These are phyloP conservation scores for Atrina japonica DNA, from an alignment of 2,888 invertebrate species.

Conservation along the genomic window DNA sequence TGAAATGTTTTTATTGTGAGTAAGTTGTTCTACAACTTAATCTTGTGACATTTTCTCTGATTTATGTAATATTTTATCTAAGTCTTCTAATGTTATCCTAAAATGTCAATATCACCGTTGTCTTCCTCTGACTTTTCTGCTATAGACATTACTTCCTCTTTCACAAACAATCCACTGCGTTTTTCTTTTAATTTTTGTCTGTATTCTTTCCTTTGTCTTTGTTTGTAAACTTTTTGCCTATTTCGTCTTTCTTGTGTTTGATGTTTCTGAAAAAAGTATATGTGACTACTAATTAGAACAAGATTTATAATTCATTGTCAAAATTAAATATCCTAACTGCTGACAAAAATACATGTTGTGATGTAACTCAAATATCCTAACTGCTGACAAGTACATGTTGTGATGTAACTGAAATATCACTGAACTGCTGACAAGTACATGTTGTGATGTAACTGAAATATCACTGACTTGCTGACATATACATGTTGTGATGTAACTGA, in stretches of 20 bases:
- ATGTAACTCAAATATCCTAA: too few relatives aligned
- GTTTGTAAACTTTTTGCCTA: conserved; percentile 56
- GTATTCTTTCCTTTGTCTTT: conserved; percentile 65
- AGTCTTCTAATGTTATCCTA: conserved; percentile 49
- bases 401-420: background rate
- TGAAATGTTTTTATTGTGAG: too few relatives aligned
- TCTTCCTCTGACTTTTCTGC: conserved; percentile 48
- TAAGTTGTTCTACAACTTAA: too few relatives aligned
- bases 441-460: too few relatives aligned
- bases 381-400: conserved; percentile 2
- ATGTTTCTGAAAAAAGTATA: conserved; percentile 57
- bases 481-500: too few relatives aligned
- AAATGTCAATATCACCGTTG: conserved; percentile 60
- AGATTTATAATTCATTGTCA: too few relatives aligned
- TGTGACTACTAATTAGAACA: background rate
- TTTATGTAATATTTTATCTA: too few relatives aligned
- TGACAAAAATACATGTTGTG: too few relatives aligned
- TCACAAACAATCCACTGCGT: conserved; percentile 72
- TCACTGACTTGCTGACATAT: too few relatives aligned
- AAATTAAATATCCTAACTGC: too few relatives aligned
- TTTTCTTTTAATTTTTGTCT: conserved; percentile 71
- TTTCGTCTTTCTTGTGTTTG: conserved; percentile 58
- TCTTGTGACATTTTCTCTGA: too few relatives aligned
- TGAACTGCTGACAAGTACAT: too few relatives aligned
- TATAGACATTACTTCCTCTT: conserved; percentile 68